These are phyloP conservation scores for Sebastes oblongus DNA, from an alignment of 2,797 vertebrate species.

Conservation along the genomic window DNA sequence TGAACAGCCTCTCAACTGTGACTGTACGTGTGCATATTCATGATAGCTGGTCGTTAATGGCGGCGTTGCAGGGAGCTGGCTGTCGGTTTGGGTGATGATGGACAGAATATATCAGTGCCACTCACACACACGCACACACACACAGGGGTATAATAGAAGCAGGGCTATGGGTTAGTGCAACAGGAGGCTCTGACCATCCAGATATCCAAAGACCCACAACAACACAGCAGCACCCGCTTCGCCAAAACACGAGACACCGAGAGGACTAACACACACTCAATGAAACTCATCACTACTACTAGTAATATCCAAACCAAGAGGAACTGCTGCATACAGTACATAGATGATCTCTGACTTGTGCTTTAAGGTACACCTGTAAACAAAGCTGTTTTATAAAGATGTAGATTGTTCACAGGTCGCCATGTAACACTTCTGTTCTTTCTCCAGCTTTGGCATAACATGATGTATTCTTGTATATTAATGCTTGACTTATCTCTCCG, in stretches of 20 bases:
- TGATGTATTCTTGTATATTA: constrained; percentile 87
- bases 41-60: constrained; percentile 60
- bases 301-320: constrained; percentile 70
- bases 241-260: constrained; percentile 57
- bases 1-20: constrained; percentile 71
- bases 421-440: constrained; percentile 78
- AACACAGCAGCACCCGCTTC: constrained; percentile 57
- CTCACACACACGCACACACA: neutral
- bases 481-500: constrained; percentile 83
- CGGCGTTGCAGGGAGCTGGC: constrained; percentile 65
- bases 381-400: constrained; percentile 83
- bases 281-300: constrained; percentile 62
- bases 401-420: constrained; percentile 81
- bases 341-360: constrained; percentile 77
- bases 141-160: constrained; percentile 35
- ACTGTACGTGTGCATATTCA: constrained; percentile 67
- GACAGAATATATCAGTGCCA: constrained; percentile 64
- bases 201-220: constrained; percentile 72
- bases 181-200: constrained; percentile 63
- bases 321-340: constrained; percentile 82
- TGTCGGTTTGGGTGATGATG: constrained; percentile 66
- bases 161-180: constrained; percentile 64
- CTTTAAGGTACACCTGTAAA: constrained; percentile 88
- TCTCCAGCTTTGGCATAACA: constrained; percentile 78
- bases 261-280: constrained; percentile 57